Conservation (phyloP, 2,888 invertebrate species). For the Cyrtodaria siliqua region DNA sequence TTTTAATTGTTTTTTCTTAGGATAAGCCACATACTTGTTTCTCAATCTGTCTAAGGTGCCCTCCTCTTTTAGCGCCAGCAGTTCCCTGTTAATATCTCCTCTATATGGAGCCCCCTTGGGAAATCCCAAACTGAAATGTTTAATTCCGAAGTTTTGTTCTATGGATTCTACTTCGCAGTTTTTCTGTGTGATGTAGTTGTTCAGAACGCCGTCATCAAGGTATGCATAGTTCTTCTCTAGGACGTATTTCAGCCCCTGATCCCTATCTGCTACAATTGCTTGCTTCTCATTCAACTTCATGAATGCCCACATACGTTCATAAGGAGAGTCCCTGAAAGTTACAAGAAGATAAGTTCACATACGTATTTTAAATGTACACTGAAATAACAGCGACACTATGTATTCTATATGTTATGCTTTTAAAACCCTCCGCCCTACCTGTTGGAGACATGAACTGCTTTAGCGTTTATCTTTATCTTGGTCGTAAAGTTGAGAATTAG, state of each 20-base stretch:
- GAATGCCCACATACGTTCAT: conserved; percentile 80
- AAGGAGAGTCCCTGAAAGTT: conserved; percentile 73
- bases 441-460: no score
- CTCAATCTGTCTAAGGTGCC: conserved; percentile 72
- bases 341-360: no score
- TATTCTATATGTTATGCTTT: no score
- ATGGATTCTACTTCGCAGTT: conserved; percentile 78
- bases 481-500: no score
- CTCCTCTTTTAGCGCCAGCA: conserved; percentile 76
- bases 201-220: conserved; percentile 76
- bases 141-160: conserved; percentile 76
- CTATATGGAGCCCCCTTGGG: conserved; percentile 80
- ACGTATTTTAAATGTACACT: no score
- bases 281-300: conserved; percentile 74
- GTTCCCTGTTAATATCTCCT: conserved; percentile 76
- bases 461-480: no score
- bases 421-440: no score
- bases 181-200: conserved; percentile 75
- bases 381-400: no score
- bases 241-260: conserved; percentile 66
- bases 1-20: no score
- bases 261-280: conserved; percentile 60
- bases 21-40: conserved; percentile 67
- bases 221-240: conserved; percentile 66
- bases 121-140: conserved; percentile 78